Evolutionary conservation across 2,113 vertebrate genomes (phyloP), one percentile per base, ranked within the genome.

Genomic region (Trochalopteron elliotii): DNA sequence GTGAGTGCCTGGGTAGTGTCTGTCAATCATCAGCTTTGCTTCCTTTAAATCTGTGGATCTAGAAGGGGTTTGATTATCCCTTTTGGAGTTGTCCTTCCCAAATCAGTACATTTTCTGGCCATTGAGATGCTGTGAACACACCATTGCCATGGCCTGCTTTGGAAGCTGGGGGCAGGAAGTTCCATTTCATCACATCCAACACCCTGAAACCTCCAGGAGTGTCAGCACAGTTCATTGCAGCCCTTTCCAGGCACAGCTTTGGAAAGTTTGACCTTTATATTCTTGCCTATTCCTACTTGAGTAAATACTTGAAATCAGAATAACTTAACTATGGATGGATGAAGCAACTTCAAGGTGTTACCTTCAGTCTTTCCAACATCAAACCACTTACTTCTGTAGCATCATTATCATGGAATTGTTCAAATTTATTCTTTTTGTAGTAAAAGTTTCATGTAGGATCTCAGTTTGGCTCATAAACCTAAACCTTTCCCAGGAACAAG

Each of bases 361-460:
- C 11, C 11, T 39, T 53, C 12, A 15, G 8, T 39, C 25, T 30
- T 63, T 72, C 2, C 47, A 27, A 40, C 49, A 78, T 93, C 31
- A 67, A 45, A 37, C 5, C 2, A 6, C 31, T 63, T 59, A 16
- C n/a, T 80, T 90, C 81, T 77, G 39, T 31, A 15, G 4, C 50
- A 47, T 44, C 4, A 50, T 37, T 78, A 4, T 39, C 15, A 7
- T 42, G 42, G 45, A 47, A 33, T 40, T 63, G 19, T 55, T 85
- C 19, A 21, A 3, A 0, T 30, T 33, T 59, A 10, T 33, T 35
- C 4, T 27, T 33, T 39, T 70, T 72, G 15, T 0, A 4, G 10
- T 27, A 18, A 27, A 45, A 31, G 20, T 63, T 90, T 91, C 31
- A 27, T 0, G 0, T 5, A 19, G 10, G 11, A 4, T 53, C 31